A percentile compares a stretch with the other conserved stretches of the same genome.
phyloP scores from a whole-genome alignment of 2,113 vertebrate species.

The Alligator sinensis region DNA sequence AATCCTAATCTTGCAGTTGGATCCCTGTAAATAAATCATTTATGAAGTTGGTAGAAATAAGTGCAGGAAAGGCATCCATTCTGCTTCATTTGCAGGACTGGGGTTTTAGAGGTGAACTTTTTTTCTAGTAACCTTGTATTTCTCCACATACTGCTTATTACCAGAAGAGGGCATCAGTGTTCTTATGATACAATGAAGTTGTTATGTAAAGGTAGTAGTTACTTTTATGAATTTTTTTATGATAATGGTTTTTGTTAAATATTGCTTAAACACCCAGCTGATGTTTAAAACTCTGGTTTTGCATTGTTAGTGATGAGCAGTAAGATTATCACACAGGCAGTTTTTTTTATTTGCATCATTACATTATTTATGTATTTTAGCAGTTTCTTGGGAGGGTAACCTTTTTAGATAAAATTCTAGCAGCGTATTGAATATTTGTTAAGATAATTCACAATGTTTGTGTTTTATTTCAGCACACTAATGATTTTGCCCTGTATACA shows the following conservation, averaged over 20 bases:
- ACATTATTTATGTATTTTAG: neutral
- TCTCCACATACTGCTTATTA: neutral
- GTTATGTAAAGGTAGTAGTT: neutral
- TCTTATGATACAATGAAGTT: neutral
- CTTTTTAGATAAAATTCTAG: neutral
- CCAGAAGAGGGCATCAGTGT: constrained; percentile 62
- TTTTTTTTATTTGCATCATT: neutral
- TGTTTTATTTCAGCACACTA: constrained; percentile 92
- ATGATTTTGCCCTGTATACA: constrained; percentile 99
- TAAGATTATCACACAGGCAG: too few species aligned
- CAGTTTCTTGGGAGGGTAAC: neutral
- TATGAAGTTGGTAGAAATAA: neutral
- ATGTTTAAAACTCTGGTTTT: neutral
- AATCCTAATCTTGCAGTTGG: neutral
- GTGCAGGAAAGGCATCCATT: neutral
- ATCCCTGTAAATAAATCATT: neutral
- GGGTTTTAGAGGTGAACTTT: neutral
- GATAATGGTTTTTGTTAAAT: neutral
- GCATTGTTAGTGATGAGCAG: neutral
- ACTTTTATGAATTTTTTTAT: neutral
- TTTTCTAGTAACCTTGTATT: neutral
- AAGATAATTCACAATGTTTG: neutral
- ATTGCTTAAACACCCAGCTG: neutral
- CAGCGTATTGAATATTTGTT: neutral
- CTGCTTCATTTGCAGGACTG: neutral